Percentiles rank a stretch among this genome's conserved stretches.
Evolutionary conservation across 2,113 vertebrate genomes (phyloP).

Genomic region (Chloropsis cyanopogon): DNA sequence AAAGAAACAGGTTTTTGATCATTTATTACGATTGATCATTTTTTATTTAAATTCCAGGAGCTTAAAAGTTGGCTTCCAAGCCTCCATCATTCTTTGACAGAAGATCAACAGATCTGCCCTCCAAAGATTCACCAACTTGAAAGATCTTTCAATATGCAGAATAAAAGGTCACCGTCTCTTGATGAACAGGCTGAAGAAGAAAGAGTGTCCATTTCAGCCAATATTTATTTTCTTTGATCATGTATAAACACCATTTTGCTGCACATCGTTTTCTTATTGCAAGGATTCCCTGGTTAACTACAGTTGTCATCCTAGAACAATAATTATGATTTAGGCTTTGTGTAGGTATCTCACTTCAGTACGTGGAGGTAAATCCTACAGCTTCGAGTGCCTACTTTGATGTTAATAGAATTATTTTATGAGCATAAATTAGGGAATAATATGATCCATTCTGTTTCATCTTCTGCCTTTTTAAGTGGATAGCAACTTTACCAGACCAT

Average conservation of each 20-base stretch:
- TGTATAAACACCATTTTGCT: constrained; percentile 43
- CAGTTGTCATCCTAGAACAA: not conserved
- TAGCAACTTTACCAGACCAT: constrained; percentile 38
- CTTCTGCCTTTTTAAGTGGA: constrained; percentile 35
- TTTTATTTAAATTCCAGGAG: constrained; percentile 37
- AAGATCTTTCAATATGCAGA: constrained; percentile 27
- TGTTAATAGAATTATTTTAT: constrained; percentile 36
- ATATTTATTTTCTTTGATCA: constrained; percentile 50
- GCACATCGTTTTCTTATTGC: constrained; percentile 30
- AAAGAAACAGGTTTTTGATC: constrained; percentile 51
- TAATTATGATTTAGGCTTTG: not conserved
- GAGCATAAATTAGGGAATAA: constrained; percentile 14
- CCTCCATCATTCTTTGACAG: constrained; percentile 1
- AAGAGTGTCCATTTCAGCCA: not conserved
- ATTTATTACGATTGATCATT: constrained; percentile 5
- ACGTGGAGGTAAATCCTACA: not conserved
- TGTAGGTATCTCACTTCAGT: constrained; percentile 12
- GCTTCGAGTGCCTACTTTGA: constrained; percentile 9
- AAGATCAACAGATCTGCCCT: not conserved
- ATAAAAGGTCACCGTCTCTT: not conserved
- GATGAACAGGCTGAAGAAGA: not conserved
- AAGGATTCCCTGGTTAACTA: constrained; percentile 43
- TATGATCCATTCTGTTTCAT: constrained; percentile 50
- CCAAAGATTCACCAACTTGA: constrained; percentile 31
- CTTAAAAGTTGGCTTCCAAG: constrained; percentile 49